Conservation (phyloP, 2,797 vertebrate species). For the Sebastes nivosus region DNA sequence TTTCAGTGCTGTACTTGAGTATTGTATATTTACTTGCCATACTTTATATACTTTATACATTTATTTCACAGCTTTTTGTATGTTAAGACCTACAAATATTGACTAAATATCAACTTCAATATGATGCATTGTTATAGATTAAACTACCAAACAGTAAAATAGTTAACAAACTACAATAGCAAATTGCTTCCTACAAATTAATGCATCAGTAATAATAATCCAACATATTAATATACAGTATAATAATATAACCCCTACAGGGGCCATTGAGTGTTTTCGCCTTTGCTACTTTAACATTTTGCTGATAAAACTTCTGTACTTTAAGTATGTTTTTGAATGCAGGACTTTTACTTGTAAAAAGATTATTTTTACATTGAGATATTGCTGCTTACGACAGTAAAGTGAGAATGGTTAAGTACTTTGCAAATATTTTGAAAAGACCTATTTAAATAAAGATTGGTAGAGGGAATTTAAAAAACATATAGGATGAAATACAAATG, state of each 20-base stretch:
- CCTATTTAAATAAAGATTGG: not conserved
- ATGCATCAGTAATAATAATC: not conserved
- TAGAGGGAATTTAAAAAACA: not conserved
- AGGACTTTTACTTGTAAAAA: not conserved
- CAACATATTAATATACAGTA: not conserved
- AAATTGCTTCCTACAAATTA: not conserved
- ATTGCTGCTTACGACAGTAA: not conserved
- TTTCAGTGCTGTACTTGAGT: not conserved
- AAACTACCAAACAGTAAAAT: not conserved
- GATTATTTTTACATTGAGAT: not conserved
- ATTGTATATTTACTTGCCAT: not conserved
- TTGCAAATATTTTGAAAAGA: not conserved
- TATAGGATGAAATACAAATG: not conserved
- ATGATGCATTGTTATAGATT: not conserved
- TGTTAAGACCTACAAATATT: not conserved
- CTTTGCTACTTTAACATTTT: not conserved
- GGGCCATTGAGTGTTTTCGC: not conserved
- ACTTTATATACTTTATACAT: not conserved
- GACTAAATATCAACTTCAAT: not conserved
- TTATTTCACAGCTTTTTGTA: not conserved
- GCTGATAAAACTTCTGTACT: not conserved
- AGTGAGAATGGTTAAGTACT: not conserved
- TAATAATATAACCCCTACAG: not conserved
- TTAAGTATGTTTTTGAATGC: not conserved
- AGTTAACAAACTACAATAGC: not conserved